These are phyloP conservation scores for Zelleria hepariella DNA, from an alignment of 2,888 invertebrate species.

Conservation along the genomic window DNA sequence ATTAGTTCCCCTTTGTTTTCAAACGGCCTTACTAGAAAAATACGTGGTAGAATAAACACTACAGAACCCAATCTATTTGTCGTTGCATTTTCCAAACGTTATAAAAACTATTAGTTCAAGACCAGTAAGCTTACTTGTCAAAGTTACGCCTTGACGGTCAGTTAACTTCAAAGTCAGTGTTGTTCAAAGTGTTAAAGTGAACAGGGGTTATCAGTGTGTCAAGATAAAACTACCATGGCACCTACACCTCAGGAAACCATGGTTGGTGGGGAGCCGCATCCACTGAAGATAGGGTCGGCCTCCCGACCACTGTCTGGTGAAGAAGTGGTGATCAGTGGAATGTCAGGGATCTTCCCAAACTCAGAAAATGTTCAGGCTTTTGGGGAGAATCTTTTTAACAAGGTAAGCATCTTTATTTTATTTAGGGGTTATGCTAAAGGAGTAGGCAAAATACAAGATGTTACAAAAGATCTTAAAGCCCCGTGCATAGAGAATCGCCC, in stretches of 20 bases:
- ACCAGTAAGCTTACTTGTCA: background rate
- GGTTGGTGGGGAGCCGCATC: background rate
- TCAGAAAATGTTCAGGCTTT: conserved; percentile 75
- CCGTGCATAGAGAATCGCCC: too few relatives aligned
- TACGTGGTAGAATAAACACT: too few relatives aligned
- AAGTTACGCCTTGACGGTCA: background rate
- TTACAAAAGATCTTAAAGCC: too few relatives aligned
- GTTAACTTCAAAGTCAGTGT: background rate
- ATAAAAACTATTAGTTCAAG: background rate
- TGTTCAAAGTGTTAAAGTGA: background rate
- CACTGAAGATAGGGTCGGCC: background rate
- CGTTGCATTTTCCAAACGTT: background rate
- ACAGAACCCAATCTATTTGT: background rate
- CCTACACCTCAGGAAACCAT: conserved; percentile 20
- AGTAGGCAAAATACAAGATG: too few relatives aligned
- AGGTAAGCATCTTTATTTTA: conserved; percentile 31
- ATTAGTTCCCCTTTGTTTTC: too few relatives aligned
- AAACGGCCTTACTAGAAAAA: too few relatives aligned
- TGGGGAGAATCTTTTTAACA: conserved; percentile 72
- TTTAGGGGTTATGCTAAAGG: too few relatives aligned
- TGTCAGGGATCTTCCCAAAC: conserved; percentile 76
- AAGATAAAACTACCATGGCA: too few relatives aligned
- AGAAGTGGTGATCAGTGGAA: conserved; percentile 72
- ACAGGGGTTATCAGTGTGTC: too few relatives aligned
- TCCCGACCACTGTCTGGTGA: conserved; percentile 44